phyloP scores from a whole-genome alignment of 1,140 invertebrate species.

The Cotesia chilonis region DNA sequence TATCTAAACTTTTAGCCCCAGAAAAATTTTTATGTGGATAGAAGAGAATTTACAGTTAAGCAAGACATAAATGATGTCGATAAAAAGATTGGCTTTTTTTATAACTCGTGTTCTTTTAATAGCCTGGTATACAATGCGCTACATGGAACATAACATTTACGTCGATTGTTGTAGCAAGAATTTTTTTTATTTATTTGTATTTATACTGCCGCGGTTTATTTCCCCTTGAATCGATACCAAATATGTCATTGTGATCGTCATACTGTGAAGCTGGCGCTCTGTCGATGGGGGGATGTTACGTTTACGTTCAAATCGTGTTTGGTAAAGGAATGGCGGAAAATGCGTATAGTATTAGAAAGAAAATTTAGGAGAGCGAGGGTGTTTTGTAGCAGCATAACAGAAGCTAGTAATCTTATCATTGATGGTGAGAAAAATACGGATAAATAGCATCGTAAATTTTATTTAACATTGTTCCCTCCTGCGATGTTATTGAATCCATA shows the following conservation, averaged over 20 bases:
- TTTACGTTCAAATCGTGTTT: too few species aligned
- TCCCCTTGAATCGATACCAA: background rate
- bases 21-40: background rate
- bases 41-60: too few species aligned
- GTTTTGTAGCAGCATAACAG: background rate
- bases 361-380: background rate
- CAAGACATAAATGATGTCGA: too few species aligned
- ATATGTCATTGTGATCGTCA: background rate
- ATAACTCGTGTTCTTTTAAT: too few species aligned
- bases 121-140: background rate
- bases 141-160: background rate
- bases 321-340: too few species aligned
- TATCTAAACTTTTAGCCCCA: background rate
- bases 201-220: background rate
- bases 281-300: too few species aligned
- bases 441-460: slow-evolving; percentile 21
- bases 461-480: slow-evolving; percentile 23
- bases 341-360: too few species aligned
- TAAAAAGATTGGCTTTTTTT: too few species aligned
- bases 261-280: background rate
- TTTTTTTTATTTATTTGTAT: background rate
- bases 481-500: too few species aligned
- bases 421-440: too few species aligned
- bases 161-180: background rate
- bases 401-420: background rate